These are phyloP conservation scores for Caenorhabditis briggsae DNA, from an alignment of 1,140 invertebrate genomes.

Conservation along the genomic window DNA sequence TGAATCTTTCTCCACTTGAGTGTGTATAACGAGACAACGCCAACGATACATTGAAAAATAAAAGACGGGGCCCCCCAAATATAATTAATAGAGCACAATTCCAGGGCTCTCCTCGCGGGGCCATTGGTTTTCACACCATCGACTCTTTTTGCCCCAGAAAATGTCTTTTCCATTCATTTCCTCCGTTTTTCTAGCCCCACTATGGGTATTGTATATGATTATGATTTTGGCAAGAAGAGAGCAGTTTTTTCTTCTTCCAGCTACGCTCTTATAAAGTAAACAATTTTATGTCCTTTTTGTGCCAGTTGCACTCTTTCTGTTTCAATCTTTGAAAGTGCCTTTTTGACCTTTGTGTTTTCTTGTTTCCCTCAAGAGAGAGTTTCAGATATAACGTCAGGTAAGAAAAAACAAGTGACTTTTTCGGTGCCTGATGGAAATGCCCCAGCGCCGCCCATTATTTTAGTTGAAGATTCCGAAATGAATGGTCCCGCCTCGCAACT, in stretches of 20 bases:
- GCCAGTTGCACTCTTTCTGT: background rate
- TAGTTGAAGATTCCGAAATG: constrained; percentile 32
- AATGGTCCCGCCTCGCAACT: constrained; percentile 7
- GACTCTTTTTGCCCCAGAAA: background rate
- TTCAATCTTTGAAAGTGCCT: background rate
- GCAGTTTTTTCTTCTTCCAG: background rate
- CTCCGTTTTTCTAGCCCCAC: background rate
- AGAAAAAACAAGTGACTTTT: constrained; percentile 54
- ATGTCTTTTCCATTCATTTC: constrained; percentile 12
- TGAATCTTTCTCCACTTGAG: constrained; percentile 17
- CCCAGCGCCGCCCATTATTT: constrained; percentile 1
- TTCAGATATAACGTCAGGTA: constrained; percentile 53
- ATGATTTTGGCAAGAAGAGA: background rate
- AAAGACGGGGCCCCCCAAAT: constrained; percentile 17
- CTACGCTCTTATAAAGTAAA: background rate
- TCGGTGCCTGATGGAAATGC: constrained; percentile 48
- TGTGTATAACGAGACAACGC: background rate
- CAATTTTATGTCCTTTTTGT: background rate
- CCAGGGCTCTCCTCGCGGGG: background rate
- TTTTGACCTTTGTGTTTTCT: background rate
- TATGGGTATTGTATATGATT: background rate
- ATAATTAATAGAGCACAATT: constrained; percentile 54
- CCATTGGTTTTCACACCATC: background rate
- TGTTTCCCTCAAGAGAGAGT: background rate
- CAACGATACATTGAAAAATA: constrained; percentile 20